Base-by-base conservation (phyloP, 2,797 vertebrate species). In the Tadarida brasiliensis region DNA sequence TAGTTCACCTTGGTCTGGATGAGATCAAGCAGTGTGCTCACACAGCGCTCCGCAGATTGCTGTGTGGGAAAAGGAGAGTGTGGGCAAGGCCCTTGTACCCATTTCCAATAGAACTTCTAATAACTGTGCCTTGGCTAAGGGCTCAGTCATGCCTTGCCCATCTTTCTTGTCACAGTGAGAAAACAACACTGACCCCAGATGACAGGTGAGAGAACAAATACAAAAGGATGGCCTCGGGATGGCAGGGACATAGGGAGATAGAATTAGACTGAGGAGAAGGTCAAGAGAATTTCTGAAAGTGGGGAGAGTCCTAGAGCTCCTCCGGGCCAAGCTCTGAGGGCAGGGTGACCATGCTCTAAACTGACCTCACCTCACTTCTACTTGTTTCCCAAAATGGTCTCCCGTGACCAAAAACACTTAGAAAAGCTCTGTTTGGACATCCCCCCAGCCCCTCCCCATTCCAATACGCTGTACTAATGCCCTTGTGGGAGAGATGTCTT, bases 1-100 rank as follows among this genome's bases (percentile, higher is more conserved):
- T 99, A 99, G 98, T 99, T 99, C 96, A 99, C 99, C 97, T 99
- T 99, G 97, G 99, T 99, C 98, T 99, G 99, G 97, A 99, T 99
- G 97, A 99, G 99, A 98, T 99, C 99, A 0, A 99, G 99, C 95
- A 99, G 98, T 0, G 99, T 99, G 98, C 99, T 99, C 91, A 99
- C 99, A 19, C 99, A 99, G 95, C 99, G 99, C 98, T 99, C 99
- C 0, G 99, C 99, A 2, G 99, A 99, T 99, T 99, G 99, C 99
- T 99, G 98, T 28, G 39, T 19, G 61, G 84, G 68, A 70, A 83
- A 77, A 94, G 51, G 54, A 39, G 49, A n/a, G 76, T 15, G 28
- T 83, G 63, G 78, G 68, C 56, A 63, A 65, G 61, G 77, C 54
- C 78, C 17, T 22, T 20, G 39, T 0, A 39, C 61, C 56, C 7